Conservation (phyloP, 2,113 vertebrate species). For the Oenanthe melanoleuca region DNA sequence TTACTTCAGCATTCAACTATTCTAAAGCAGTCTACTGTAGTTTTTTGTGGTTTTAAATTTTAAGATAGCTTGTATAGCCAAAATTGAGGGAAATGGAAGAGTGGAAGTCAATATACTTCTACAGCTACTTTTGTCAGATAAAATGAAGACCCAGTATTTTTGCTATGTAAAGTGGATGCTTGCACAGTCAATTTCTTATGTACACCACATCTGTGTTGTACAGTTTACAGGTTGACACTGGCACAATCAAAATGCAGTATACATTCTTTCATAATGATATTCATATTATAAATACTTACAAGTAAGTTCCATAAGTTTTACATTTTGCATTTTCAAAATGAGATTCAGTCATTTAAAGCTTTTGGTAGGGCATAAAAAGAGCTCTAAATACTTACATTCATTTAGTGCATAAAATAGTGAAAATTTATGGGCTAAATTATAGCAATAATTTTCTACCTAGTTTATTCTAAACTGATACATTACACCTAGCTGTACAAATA, state of each 20-base stretch:
- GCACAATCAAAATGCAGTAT: background rate
- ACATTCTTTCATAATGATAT: background rate
- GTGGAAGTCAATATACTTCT: background rate
- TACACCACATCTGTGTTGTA: background rate
- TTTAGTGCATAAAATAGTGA: background rate
- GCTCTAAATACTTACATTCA: fast-evolving
- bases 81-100: background rate
- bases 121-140: background rate
- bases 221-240: background rate
- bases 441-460: background rate
- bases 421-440: background rate
- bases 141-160: background rate
- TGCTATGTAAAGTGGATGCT: background rate
- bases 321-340: background rate
- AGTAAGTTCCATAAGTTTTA: background rate
- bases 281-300: background rate
- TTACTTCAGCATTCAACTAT: background rate
- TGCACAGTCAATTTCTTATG: background rate
- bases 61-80: background rate
- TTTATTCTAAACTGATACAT: background rate
- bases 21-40: background rate
- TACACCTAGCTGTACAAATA: background rate
- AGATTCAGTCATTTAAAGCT: background rate
- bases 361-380: background rate
- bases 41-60: background rate